Base-by-base conservation (phyloP, 2,797 vertebrate genomes). In the Sciurus carolinensis region DNA sequence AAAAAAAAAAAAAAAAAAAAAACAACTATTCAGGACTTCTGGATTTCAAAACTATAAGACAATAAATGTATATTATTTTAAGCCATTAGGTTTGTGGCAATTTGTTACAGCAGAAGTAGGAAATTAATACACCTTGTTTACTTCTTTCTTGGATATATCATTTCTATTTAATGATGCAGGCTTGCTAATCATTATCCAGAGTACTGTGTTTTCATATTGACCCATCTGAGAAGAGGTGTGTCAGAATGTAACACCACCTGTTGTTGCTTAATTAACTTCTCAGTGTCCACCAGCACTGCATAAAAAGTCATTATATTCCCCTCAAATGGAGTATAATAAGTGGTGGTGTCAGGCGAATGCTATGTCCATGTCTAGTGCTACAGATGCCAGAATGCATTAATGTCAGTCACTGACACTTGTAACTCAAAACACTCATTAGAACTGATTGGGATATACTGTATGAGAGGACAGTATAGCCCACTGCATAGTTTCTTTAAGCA, bases 171-270 rank as follows among this genome's bases (percentile, higher is more conserved):
- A 90, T 84, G 52, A 90, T 39, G 66, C 17, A 54, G 39, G 33
- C 62, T 88, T 77, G 33, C 79, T 85, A 14, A 36, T 30, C 30
- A 79, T 90, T 57, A 66, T 11, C 80, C 39, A 66, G 81, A 90
- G 67, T 59, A 80, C 50, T 95, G 80, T 52, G 33, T 92, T 85
- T 89, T 80, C n/a, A 73, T 80, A 90, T 90, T 90, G 47, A 85
- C 2, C 59, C 50, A n/a, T 85, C 64, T 57, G 22, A 75, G 44
- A 79, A 93, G n/a, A 50, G 15, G 57, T 44, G 73, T 39, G 36
- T 93, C 79, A 79, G 64, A 79, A 30, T 67, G 59, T 66, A 75
- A 80, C 18, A 89, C 1, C 59, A 30, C 17, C 13, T 81, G 36
- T 3, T 80, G 6, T 52, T 22, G 30, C 14, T 86, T 39, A 79